Percentiles rank a stretch among this genome's conserved stretches.
phyloP scores from a whole-genome alignment of 2,797 vertebrate species.

The Sebastes matsubarae region DNA sequence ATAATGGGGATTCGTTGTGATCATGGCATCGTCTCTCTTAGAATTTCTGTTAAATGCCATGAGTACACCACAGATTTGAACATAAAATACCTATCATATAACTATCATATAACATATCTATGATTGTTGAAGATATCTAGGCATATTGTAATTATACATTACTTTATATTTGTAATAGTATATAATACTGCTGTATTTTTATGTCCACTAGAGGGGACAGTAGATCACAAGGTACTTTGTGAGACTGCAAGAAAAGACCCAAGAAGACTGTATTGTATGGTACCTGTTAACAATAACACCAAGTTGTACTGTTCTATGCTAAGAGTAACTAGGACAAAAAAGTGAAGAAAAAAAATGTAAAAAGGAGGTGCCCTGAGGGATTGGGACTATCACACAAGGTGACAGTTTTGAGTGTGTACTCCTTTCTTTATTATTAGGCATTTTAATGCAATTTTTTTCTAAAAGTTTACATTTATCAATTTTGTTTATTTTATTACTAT shows the following conservation, averaged over 20 bases:
- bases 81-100: too few relatives aligned
- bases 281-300: not conserved
- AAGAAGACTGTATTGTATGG: not conserved
- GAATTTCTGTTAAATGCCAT: not conserved
- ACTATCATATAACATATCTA: not conserved
- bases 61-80: not conserved
- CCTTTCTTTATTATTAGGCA: not conserved
- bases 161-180: not conserved
- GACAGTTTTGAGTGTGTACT: not conserved
- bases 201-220: conserved; percentile 10
- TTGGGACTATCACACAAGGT: not conserved
- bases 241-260: not conserved
- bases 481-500: not conserved
- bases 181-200: not conserved
- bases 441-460: not conserved
- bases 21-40: not conserved
- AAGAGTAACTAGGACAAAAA: not conserved
- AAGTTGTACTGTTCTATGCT: not conserved
- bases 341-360: too few relatives aligned
- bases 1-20: not conserved
- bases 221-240: not conserved
- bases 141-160: not conserved
- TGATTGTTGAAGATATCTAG: not conserved
- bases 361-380: not conserved
- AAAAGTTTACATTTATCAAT: not conserved